Percentiles rank a stretch among this genome's conserved stretches.
Evolutionary conservation across 2,113 vertebrate species (phyloP).

Genomic region (Neogobius melanostomus): DNA sequence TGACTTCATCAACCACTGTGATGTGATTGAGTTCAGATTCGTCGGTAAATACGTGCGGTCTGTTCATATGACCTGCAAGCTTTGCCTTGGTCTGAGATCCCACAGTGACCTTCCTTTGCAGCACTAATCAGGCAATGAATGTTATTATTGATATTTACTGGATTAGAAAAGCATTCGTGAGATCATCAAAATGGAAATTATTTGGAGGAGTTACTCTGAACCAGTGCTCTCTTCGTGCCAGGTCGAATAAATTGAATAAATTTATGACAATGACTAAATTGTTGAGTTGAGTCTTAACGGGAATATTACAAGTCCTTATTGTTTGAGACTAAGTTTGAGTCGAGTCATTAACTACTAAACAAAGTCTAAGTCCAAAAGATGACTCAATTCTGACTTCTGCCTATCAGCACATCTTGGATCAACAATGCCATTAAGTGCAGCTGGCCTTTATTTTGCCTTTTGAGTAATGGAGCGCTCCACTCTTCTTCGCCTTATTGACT

Average conservation of each 20-base stretch:
- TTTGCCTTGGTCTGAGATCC: slow-evolving; percentile 32
- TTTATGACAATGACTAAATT: not conserved
- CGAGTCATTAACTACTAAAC: no score
- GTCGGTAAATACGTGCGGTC: slow-evolving; percentile 54
- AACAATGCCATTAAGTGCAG: no score
- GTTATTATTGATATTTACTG: slow-evolving; percentile 5
- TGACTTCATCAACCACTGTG: slow-evolving; percentile 69
- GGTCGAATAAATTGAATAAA: no score
- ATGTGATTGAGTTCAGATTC: slow-evolving; percentile 46
- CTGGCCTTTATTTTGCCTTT: no score
- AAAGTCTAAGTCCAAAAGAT: no score
- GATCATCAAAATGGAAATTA: slow-evolving; percentile 40
- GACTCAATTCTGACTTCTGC: no score
- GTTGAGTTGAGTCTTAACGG: not conserved
- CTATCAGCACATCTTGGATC: no score
- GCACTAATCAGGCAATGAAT: slow-evolving; percentile 21
- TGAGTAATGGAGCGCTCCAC: no score
- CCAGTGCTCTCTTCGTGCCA: not conserved
- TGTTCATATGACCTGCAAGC: slow-evolving; percentile 29
- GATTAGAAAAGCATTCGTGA: not conserved
- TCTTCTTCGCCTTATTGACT: not conserved
- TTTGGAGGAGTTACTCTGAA: slow-evolving; percentile 9
- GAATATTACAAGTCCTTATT: no score
- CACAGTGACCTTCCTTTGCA: slow-evolving; percentile 19
- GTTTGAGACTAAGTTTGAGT: no score